Evolutionary conservation across 1,140 invertebrate genomes (phyloP), one percentile per base, ranked within the genome.

Genomic region (Drosophila ambigua): DNA sequence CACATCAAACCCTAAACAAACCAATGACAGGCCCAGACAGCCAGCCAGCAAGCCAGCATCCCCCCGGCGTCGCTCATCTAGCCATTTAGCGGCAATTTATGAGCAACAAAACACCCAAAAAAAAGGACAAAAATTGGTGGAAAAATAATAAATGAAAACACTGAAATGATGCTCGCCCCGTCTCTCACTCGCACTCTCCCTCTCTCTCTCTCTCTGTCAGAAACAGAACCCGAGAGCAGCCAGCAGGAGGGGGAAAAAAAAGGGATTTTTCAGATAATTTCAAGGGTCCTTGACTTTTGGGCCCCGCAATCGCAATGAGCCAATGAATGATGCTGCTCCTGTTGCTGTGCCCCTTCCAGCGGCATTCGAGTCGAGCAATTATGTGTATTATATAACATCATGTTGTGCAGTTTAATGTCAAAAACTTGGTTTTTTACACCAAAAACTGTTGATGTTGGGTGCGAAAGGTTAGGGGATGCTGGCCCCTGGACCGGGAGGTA

Each of bases 1-100:
- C 85, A 90, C 77, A 89, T 89, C 80, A 89, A 90, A 89, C 80
- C 85, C 80, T 85, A 89, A 89, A 90, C 84, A 90, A 84, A 80
- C 84, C 84, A 89, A 81, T 80, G 84, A 89, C 84, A 89, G 73
- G 63, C 62, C 7, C 8, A 31, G 31, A 50, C 23, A 24, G 23
- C 3, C 23, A 24, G 48, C 62, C 65, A 24, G 23, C 23, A 60
- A 28, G 23, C 23, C 65, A 28, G 16, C 28, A 31, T 39, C 39
- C 49, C 44, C 23, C n/a, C 28, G 13, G 20, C 44, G 45, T 7
- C 54, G 52, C 28, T 15, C 35, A 43, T 26, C 51, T 23, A 44
- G 39, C 77, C 77, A 89, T 89, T 89, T 89, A 89, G 73, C 77
- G 81, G 69, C 84, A 89, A 89, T 89, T 88, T 89, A 90, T 79